phyloP scores from a whole-genome alignment of 2,888 invertebrate species.

The Drosophila lutescens region DNA sequence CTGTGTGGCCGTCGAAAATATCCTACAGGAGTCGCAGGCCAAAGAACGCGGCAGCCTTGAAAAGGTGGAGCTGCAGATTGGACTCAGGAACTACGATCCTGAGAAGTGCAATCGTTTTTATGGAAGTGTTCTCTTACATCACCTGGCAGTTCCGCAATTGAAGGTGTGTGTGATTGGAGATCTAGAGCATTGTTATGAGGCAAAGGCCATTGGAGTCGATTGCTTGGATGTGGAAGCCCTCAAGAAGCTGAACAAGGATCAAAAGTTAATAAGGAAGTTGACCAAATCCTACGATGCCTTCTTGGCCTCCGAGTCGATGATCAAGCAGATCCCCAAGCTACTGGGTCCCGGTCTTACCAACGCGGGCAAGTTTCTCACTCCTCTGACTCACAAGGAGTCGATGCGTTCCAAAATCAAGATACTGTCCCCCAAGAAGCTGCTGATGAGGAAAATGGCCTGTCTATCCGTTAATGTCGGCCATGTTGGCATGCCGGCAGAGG shows the following conservation, averaged over 20 bases:
- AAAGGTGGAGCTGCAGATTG: slow-evolving; percentile 99
- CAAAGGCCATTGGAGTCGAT: slow-evolving; percentile 94
- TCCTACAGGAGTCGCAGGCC: slow-evolving; percentile 90
- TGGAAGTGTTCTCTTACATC: slow-evolving; percentile 92
- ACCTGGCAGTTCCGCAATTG: slow-evolving; percentile 99
- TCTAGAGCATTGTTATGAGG: slow-evolving; percentile 99
- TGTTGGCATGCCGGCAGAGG: slow-evolving; percentile 97
- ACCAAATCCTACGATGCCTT: slow-evolving; percentile 98
- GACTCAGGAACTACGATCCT: slow-evolving; percentile 99
- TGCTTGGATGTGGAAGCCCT: slow-evolving; percentile 99
- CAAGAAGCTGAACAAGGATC: slow-evolving; percentile 99
- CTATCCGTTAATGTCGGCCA: slow-evolving; percentile 99
- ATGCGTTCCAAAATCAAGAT: slow-evolving; percentile 98
- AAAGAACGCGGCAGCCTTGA: slow-evolving; percentile 98
- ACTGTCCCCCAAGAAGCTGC: slow-evolving; percentile 99
- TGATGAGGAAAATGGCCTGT: slow-evolving; percentile 99
- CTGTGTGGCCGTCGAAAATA: slow-evolving; percentile 95
- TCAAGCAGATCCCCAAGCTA: slow-evolving; percentile 99
- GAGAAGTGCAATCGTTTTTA: slow-evolving; percentile 99
- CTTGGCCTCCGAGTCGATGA: slow-evolving; percentile 98
- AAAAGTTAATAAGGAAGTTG: slow-evolving; percentile 99
- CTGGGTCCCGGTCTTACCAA: slow-evolving; percentile 99
- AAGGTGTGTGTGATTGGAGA: slow-evolving; percentile 99
- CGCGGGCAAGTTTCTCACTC: slow-evolving; percentile 99
- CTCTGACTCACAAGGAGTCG: slow-evolving; percentile 97